Evolutionary conservation across 2,888 invertebrate genomes (phyloP), one percentile per base, ranked within the genome.

Genomic region (Brachyptera risi): DNA sequence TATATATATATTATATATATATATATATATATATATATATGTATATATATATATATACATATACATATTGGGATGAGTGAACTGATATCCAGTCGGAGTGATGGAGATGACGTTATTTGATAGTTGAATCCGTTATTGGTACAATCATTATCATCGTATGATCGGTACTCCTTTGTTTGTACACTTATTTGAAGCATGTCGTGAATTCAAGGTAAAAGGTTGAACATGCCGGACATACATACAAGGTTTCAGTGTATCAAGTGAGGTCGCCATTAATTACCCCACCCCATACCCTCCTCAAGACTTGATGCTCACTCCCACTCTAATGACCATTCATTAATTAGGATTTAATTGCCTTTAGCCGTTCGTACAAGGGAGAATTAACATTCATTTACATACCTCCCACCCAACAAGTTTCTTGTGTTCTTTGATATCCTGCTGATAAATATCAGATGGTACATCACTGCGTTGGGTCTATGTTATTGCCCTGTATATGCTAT

Each of bases 251-350:
- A 42, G 42, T 42, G 17, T 3, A 13, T 23, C 2, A 21, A 24
- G 24, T 3, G 24, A 24, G 47, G 47, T 24, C 24, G 23, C 47
- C 7, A 47, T 47, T 47, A 15, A 47, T 47, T 47, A 47, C 24
- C 21, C 47, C 21, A 17, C 47, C 47, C 47, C 24, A 21, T 47
- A 47, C 24, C 24, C 21, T n/a, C 9, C 47, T 5, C 47, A 21
- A 21, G 19, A 17, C 47, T 47, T 47, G 47, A 3, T 11, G 19
- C 44, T 23, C 5, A 21, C 47, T n/a, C 47, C 31, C 31, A 19
- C 27, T 51, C 31, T 51, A 51, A 51, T 51, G 51, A 27, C 51
- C 51, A 51, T 51, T 51, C 51, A 51, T 51, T 51, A 31, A 51
- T 51, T 35, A 31, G 31, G 51, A 51, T 51, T 51, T 51, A 51